Evolutionary conservation across 30 jellyfish, hydroid and myxozoan species (phyloP), one percentile per base, ranked within the genome.

Genomic region (Aurelia aurita complex sp. Pacific): DNA sequence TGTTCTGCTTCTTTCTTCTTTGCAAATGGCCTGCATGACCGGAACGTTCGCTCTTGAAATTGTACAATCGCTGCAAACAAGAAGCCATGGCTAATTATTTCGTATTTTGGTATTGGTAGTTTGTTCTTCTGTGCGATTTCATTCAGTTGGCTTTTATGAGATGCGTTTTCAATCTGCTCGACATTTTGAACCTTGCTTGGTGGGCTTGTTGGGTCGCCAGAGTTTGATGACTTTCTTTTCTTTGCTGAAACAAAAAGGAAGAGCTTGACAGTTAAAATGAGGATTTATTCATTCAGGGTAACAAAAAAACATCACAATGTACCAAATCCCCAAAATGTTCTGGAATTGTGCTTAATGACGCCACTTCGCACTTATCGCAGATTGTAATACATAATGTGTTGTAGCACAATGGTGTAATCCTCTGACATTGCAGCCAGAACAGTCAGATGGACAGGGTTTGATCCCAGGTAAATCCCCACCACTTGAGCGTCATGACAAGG

Each of bases 101-200:
- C 64, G 74, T 90, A 90, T 32, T 50, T 79, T 5, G 97, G 97
- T 55, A 54, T 62, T 1, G 72, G 19, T 1, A 81, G 79, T 18
- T 63, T 55, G 19, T 69, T n/a, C 55, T 90, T 90, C 85, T 90
- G 97, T 16, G 97, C 97, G 14, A 77, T 52, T 79, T 90, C 97
- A 52, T 90, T 80, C 34, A 90, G 91, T 69, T 51, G 32, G 72
- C 88, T 83, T 69, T 90, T 90, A 67, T 67, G 32, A 1, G 91
- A 78, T 40, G 33, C 40, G 29, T 19, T 17, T 14, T 52, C 70
- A 55, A 16, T 23, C 55, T 34, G 36, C 12, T 85, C 76, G 5
- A 69, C 61, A 33, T 73, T 38, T 46, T 62, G 66, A 64, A 65
- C 4, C 40, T 85, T 74, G 54, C 38, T 68, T n/a, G 85, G 53